Base-by-base conservation (phyloP, 2,888 invertebrate species). In the Celastrina argiolus region DNA sequence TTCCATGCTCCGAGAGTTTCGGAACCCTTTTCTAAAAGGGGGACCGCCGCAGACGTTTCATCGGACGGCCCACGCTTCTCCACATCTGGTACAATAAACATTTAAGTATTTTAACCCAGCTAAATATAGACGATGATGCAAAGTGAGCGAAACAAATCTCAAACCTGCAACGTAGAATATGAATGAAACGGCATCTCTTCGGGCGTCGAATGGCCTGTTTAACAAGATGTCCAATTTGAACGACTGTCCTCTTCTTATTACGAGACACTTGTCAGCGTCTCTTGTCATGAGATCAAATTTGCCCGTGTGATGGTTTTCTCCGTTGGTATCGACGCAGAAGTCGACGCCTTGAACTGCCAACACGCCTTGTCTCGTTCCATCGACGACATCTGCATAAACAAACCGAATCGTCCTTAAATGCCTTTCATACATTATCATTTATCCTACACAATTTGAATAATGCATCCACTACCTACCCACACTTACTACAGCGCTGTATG, bases 191-290 rank as follows among this genome's bases (percentile, higher is more conserved):
- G 95, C 96, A 84, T 98, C 97, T 76, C 89, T 93, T 16, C 91
- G 92, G 22, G 94, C 92, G 75, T 95, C 93, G 81, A 95, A 98
- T 14, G 94, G 93, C 64, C 97, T 92, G 76, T 94, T 96, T 68
- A 97, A 92, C 14, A 92, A 92, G 66, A 98, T 88, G 74, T 94
- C 93, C 58, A 96, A 81, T 77, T 92, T 92, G 84, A 98, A 97
- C 28, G 94, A 90, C 82, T 97, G 96, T 7, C 98, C 98, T 71
- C 98, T 92, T 69, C 98, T 92, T 7, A 97, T 92, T 0, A 98
- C 95, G 61, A 97, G 91, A 71, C 94, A 92, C 59, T 93, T 93
- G 77, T 87, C 87, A 63, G 82, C 84, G n/a, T 77, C 78, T 66
- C 93, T 91, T 68, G 91, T 92, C 94, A 96, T 95, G 74, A 95